These are phyloP conservation scores for Meganola albula DNA, from an alignment of 2,888 invertebrate species.

Conservation along the genomic window DNA sequence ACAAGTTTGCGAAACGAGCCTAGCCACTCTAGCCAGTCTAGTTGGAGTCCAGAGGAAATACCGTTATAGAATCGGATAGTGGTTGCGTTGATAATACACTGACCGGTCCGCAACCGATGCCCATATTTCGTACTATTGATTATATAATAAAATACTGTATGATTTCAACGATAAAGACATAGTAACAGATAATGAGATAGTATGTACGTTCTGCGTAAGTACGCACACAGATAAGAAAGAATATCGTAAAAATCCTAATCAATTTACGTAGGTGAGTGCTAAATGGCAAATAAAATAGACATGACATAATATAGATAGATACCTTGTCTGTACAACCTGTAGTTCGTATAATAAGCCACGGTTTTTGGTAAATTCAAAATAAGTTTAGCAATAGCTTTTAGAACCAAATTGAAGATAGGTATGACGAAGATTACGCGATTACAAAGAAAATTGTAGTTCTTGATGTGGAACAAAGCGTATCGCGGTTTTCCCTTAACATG, in stretches of 20 bases:
- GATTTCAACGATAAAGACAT: slow-evolving; percentile 32
- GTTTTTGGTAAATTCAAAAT: too few relatives aligned
- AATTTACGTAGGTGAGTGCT: background rate
- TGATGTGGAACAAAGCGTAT: slow-evolving; percentile 11
- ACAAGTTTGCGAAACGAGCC: slow-evolving; percentile 56
- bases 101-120: slow-evolving; percentile 54
- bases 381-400: too few relatives aligned
- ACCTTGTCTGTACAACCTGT: too few relatives aligned
- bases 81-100: slow-evolving; percentile 55
- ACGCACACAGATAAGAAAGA: background rate
- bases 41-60: slow-evolving; percentile 50
- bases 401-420: too few relatives aligned
- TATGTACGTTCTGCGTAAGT: slow-evolving; percentile 6
- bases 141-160: slow-evolving; percentile 42
- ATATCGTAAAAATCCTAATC: background rate
- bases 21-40: slow-evolving; percentile 46
- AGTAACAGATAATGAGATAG: slow-evolving; percentile 19
- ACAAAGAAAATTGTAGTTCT: too few relatives aligned
- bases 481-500: slow-evolving; percentile 16
- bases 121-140: slow-evolving; percentile 30
- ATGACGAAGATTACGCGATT: too few relatives aligned
- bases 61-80: slow-evolving; percentile 62
- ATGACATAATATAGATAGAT: background rate
- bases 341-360: too few relatives aligned
- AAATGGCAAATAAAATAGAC: background rate